Evolutionary conservation across 2,888 invertebrate species (phyloP).

Genomic region (Hypomecis atomaria): DNA sequence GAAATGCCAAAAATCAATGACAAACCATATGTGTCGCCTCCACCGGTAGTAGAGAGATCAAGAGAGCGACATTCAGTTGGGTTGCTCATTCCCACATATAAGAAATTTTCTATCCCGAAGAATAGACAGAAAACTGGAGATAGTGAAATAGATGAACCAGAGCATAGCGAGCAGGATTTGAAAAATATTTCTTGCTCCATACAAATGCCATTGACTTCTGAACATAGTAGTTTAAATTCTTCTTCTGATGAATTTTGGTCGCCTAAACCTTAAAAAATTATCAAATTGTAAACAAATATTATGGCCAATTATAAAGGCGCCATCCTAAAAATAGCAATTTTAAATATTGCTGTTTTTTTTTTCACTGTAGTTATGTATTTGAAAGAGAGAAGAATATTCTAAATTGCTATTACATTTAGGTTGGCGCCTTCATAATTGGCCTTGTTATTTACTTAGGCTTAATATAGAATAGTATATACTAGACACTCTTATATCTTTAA

Average conservation of each 20-base stretch:
- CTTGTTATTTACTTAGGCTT: too few relatives aligned
- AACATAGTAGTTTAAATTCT: not conserved
- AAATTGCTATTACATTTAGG: too few relatives aligned
- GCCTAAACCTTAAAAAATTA: too few relatives aligned
- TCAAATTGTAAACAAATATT: too few relatives aligned
- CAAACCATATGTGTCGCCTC: constrained; percentile 1
- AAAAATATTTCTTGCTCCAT: not conserved
- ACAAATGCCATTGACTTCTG: not conserved
- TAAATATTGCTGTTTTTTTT: too few relatives aligned
- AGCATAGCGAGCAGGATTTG: not conserved
- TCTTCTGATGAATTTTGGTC: not conserved
- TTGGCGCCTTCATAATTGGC: too few relatives aligned
- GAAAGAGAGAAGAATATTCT: too few relatives aligned
- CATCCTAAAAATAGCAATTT: too few relatives aligned
- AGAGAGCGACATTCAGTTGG: not conserved
- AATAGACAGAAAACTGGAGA: not conserved
- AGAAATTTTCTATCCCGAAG: not conserved
- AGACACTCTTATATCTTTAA: too few relatives aligned
- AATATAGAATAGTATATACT: too few relatives aligned
- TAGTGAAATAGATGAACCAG: not conserved
- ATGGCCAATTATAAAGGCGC: too few relatives aligned
- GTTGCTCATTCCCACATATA: constrained; percentile 5
- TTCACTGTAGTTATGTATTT: too few relatives aligned
- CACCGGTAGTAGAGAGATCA: constrained; percentile 13
- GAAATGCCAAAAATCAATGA: constrained; percentile 24